Conservation (phyloP, 2,888 invertebrate genomes). For the Eilema caniola region DNA sequence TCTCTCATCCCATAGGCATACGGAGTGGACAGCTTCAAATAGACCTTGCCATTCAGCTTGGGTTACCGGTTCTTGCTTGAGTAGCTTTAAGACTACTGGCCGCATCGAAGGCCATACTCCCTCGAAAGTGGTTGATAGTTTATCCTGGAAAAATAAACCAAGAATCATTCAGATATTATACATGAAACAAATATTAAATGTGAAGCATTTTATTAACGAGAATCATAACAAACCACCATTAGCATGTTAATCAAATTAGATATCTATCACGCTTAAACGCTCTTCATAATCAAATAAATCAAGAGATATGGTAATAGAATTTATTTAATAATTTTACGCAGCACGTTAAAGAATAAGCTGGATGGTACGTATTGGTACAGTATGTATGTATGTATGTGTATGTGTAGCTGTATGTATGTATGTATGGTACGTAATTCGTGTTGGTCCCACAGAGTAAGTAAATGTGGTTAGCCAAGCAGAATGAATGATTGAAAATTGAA, state of each 20-base stretch:
- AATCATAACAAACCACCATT: constrained; percentile 56
- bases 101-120: constrained; percentile 99
- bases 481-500: too few relatives aligned
- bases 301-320: neutral
- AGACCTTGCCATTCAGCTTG: constrained; percentile 99
- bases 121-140: constrained; percentile 95
- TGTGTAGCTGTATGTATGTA: too few relatives aligned
- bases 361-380: too few relatives aligned
- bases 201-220: constrained; percentile 12
- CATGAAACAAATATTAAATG: neutral
- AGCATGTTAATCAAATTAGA: constrained; percentile 58
- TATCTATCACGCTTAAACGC: constrained; percentile 49
- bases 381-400: too few relatives aligned
- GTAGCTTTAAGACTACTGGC: constrained; percentile 96
- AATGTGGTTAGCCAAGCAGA: too few relatives aligned
- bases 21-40: constrained; percentile 97
- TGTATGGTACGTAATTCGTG: too few relatives aligned
- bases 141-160: constrained; percentile 86
- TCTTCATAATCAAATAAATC: constrained; percentile 52
- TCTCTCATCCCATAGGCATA: constrained; percentile 99
- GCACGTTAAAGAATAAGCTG: neutral
- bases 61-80: constrained; percentile 97
- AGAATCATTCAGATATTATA: constrained; percentile 20
- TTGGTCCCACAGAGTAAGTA: too few relatives aligned
- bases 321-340: neutral